These are phyloP conservation scores for Chaenodraco wilsoni DNA, from an alignment of 2,797 vertebrate genomes.

Conservation along the genomic window DNA sequence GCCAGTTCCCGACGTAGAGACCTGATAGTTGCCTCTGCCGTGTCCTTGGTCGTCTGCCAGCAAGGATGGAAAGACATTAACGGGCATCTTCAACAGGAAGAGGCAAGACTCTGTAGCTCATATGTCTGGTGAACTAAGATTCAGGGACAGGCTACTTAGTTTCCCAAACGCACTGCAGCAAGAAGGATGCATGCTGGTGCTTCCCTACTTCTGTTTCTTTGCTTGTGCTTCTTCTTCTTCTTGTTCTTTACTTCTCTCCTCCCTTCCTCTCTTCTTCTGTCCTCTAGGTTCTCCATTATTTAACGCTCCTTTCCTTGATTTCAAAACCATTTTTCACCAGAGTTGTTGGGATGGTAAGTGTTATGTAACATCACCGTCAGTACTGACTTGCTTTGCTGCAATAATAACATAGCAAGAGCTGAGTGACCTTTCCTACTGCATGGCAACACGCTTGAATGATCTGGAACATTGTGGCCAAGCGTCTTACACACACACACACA, in stretches of 20 bases:
- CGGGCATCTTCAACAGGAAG: conserved; percentile 8
- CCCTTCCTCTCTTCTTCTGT: conserved; percentile 15
- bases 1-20: conserved; percentile 58
- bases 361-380: conserved; percentile 10
- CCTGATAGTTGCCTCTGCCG: conserved; percentile 43
- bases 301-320: conserved; percentile 79
- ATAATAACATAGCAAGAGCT: conserved; percentile 35
- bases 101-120: neutral
- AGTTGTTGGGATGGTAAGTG: conserved; percentile 81
- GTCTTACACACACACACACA: conserved; percentile 19
- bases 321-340: conserved; percentile 78
- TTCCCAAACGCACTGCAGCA: neutral
- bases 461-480: conserved; percentile 60
- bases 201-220: conserved; percentile 12
- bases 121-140: neutral
- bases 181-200: neutral
- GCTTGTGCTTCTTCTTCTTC: conserved; percentile 25
- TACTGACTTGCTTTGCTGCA: conserved; percentile 1
- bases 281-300: conserved; percentile 71
- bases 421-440: conserved; percentile 74
- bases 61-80: conserved; percentile 11
- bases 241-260: conserved; percentile 10
- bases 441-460: conserved; percentile 73
- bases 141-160: conserved; percentile 1
- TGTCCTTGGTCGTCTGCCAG: conserved; percentile 33